Evolutionary conservation across 1,140 invertebrate genomes (phyloP).

Genomic region (Drosophila orena): DNA sequence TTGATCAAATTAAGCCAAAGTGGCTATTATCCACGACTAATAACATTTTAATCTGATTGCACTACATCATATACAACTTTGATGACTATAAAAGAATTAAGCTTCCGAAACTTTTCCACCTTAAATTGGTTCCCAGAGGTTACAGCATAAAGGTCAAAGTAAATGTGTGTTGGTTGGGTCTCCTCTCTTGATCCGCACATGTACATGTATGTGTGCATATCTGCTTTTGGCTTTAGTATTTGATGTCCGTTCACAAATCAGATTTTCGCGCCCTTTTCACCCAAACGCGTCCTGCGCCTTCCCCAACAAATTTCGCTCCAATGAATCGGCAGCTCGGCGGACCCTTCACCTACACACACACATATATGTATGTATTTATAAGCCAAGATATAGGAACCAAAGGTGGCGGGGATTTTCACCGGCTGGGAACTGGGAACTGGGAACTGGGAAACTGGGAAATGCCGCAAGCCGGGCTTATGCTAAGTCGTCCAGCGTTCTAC

Average conservation of each 20-base stretch:
- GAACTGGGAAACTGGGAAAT: conserved; percentile 29
- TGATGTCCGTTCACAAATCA: conserved; percentile 48
- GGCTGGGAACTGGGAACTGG: conserved; percentile 26
- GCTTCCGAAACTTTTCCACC: no score
- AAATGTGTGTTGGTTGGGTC: no score
- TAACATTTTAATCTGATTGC: no score
- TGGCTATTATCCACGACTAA: no score
- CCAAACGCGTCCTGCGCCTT: conserved; percentile 55
- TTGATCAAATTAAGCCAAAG: no score
- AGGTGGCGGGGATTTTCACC: conserved; percentile 16
- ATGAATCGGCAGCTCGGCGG: conserved; percentile 35
- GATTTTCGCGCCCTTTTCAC: conserved; percentile 56
- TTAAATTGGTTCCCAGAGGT: neutral
- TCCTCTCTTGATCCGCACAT: neutral
- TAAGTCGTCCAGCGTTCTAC: conserved; percentile 45
- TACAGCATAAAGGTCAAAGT: conserved; percentile 1
- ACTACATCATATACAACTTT: no score
- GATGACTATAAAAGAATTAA: no score
- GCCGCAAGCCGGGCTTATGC: conserved; percentile 70
- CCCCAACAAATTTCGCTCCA: conserved; percentile 63
- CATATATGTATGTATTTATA: neutral
- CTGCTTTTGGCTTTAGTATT: conserved; percentile 11
- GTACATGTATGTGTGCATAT: conserved; percentile 4
- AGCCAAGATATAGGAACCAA: neutral
- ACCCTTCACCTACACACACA: conserved; percentile 8